These are phyloP conservation scores for Heliopora coerulea DNA, from an alignment of 92 coral and sea anemone genomes.

Conservation along the genomic window DNA sequence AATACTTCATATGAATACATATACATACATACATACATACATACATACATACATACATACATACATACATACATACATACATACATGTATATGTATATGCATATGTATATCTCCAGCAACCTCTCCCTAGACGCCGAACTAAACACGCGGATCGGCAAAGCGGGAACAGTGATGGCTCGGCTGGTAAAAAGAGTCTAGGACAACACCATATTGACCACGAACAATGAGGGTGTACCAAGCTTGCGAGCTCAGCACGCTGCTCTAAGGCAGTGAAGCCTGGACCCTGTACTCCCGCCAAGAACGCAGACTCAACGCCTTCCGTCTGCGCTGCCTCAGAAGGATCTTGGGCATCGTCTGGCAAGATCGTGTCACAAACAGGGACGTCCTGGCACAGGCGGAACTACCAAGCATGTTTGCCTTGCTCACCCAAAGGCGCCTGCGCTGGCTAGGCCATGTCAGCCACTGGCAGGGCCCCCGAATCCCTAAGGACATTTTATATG, in stretches of 20 bases:
- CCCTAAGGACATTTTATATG: conserved; percentile 41
- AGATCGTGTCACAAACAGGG: conserved; percentile 46
- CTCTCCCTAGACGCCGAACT: conserved; percentile 45
- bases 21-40: too few species aligned
- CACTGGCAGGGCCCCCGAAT: conserved; percentile 12
- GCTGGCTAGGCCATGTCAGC: background rate
- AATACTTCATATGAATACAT: too few species aligned
- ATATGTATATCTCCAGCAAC: conserved; percentile 48
- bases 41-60: too few species aligned
- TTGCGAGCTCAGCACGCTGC: conserved; percentile 43
- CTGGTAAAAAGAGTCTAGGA: conserved; percentile 40
- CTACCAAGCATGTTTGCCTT: conserved; percentile 46
- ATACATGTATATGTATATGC: too few species aligned
- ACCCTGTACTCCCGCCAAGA: conserved; percentile 43
- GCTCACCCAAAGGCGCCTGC: conserved; percentile 38
- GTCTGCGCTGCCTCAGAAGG: conserved; percentile 52
- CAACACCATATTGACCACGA: conserved; percentile 27
- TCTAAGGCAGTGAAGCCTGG: conserved; percentile 40
- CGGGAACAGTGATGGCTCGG: conserved; percentile 18
- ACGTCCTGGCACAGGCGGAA: conserved; percentile 40
- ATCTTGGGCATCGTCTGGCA: conserved; percentile 15
- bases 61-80: too few species aligned
- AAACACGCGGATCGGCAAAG: conserved; percentile 41
- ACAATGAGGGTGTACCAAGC: conserved; percentile 33
- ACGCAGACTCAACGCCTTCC: conserved; percentile 41